Evolutionary conservation across 2,113 vertebrate species (phyloP), one percentile per base, ranked within the genome.

Genomic region (Pelecanus crispus): DNA sequence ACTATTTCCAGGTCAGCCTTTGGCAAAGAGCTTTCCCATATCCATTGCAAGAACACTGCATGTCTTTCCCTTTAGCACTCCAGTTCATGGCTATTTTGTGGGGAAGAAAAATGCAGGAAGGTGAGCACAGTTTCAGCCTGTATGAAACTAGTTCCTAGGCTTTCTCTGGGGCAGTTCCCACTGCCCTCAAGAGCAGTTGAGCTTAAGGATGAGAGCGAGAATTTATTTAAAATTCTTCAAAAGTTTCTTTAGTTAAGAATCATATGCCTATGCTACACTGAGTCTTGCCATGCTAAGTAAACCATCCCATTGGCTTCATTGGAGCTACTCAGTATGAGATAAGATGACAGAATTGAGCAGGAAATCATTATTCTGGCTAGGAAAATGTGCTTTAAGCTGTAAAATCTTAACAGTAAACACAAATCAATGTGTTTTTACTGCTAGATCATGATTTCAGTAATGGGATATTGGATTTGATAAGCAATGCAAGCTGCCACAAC

Each of bases 371-470:
- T 75, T 87, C 81, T 87, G 61, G 78, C 49, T 68, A 75, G 40
- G 32, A 80, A 92, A 89, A 65, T 72, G 55, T 78, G 34, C 73
- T 91, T 92, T 72, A 91, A 85, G 34, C 36, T 94, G 65, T 91
- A 73, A 88, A 95, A 91, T 93, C 74, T 91, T 88, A 96, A 74
- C 65, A 86, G 65, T 81, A 96, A 96, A 91, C 52, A 95, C 31
- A 49, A 91, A 92, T 86, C 90, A 94, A 78, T 84, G 38, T 66
- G 40, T 44, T 90, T 90, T 91, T 86, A 75, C 81, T 80, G 45
- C 49, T 87, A 73, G 56, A 72, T 94, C 80, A 77, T 94, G 16
- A 85, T 97, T 89, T 95, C 74, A 86, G 49, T 91, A 89, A 94
- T 50, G 55, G 49, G 84, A 87, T 91, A 91, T 87, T 95, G 24